Percentiles rank a stretch among this genome's conserved stretches.
These are phyloP conservation scores for Pelobates cultripes DNA, from an alignment of 2,797 vertebrate species.

Conservation along the genomic window DNA sequence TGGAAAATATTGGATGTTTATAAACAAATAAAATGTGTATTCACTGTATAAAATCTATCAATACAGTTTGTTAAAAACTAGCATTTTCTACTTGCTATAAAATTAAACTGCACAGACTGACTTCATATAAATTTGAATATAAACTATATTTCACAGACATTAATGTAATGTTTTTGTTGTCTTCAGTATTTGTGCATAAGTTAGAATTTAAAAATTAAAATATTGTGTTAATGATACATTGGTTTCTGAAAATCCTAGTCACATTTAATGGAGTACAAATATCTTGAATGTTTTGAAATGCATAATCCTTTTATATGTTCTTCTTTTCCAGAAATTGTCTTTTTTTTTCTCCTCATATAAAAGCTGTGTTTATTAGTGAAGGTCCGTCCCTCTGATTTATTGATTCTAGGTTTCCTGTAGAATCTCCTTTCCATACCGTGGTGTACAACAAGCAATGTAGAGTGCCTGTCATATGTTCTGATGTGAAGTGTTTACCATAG, in stretches of 20 bases:
- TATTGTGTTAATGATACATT: neutral
- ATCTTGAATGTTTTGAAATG: conserved; percentile 27
- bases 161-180: neutral
- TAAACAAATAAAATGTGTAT: no score
- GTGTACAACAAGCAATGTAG: conserved; percentile 54
- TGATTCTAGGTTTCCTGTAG: conserved; percentile 59
- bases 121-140: no score
- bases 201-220: neutral
- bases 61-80: no score
- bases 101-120: no score
- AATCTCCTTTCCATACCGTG: conserved; percentile 50
- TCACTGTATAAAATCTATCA: no score
- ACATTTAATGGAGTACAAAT: conserved; percentile 16
- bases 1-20: no score
- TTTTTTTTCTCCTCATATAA: conserved; percentile 11
- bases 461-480: conserved; percentile 70
- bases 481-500: conserved; percentile 84
- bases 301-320: conserved; percentile 37
- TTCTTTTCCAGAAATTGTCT: conserved; percentile 24
- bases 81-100: no score
- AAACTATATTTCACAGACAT: neutral
- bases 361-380: conserved; percentile 59
- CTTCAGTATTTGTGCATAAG: neutral
- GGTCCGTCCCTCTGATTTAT: conserved; percentile 67
- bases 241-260: neutral